Base-by-base conservation (phyloP, 2,888 invertebrate genomes). In the Folsomia manolachei region DNA sequence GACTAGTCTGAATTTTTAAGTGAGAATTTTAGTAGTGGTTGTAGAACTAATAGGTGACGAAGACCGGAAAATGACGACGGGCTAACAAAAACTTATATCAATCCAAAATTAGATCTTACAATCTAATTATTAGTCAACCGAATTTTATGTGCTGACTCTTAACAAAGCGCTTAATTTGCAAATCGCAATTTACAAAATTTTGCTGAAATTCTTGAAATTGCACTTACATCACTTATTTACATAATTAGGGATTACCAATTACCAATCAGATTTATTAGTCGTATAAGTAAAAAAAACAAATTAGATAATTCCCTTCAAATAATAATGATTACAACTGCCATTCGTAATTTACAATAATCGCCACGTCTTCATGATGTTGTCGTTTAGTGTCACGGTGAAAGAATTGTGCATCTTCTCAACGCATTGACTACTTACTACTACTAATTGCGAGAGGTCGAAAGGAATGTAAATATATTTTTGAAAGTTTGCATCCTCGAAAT, bases 1-100 rank as follows among this genome's bases (percentile, higher is more conserved):
- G 56, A n/a, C 56, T 56, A 56, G 56, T 56, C 56, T 56, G 56
- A 56, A 56, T 56, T 56, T 56, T 39, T 39, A 39, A 39, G n/a
- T 14, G 39, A 14, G 39, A 14, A 39, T 39, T 14, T 4, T 9
- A 39, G 39, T 14, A 14, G 39, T 39, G 39, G 4, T 39, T 39
- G 14, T 39, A 9, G 14, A n/a, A n/a, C n/a, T 39, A 39, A 39
- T 39, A 39, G n/a, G 39, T 39, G 39, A 39, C 39, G 39, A 39
- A 4, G 39, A 39, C 14, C 4, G 14, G 14, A 39, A 14, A 39
- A 39, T 39, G 39, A 39, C 39, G 14, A 39, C 39, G 39, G 39
- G 39, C 39, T 39, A 39, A 39, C 39, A 39, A 39, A 39, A 39
- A n/a, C n/a, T n/a, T n/a, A 14, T 9, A 39, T 39, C 39, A 39